phyloP scores from a whole-genome alignment of 2,113 vertebrate genomes.

The Aegotheles bennettii region DNA sequence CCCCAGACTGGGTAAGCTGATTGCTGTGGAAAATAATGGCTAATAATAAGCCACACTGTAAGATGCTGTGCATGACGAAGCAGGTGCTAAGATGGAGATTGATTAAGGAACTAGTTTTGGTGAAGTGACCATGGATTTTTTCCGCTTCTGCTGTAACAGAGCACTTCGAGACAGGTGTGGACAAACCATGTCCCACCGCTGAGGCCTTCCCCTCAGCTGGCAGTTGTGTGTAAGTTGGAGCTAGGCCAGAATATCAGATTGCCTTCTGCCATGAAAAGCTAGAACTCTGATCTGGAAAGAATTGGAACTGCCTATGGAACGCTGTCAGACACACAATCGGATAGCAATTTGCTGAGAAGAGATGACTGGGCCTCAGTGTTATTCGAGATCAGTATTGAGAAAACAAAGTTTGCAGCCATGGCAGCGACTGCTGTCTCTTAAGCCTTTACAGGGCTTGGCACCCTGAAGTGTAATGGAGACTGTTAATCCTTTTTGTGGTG shows the following conservation, averaged over 20 bases:
- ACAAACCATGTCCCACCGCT: not conserved
- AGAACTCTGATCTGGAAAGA: slow-evolving; percentile 78
- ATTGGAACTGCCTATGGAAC: slow-evolving; percentile 56
- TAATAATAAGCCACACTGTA: not conserved
- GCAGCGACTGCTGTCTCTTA: not conserved
- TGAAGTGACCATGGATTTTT: not conserved
- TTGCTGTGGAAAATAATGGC: not conserved
- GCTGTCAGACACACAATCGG: not conserved
- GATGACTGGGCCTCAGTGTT: not conserved
- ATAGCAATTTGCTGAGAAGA: not conserved
- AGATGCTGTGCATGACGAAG: not conserved
- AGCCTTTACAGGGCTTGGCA: not conserved
- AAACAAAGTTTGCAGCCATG: slow-evolving; percentile 59
- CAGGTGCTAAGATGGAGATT: not conserved
- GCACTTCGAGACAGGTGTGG: slow-evolving; percentile 45
- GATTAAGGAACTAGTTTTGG: not conserved
- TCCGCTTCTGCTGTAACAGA: slow-evolving; percentile 4
- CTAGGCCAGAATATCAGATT: slow-evolving; percentile 10
- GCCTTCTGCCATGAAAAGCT: slow-evolving; percentile 54
- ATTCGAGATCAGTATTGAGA: slow-evolving; percentile 11
- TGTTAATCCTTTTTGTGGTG: not conserved
- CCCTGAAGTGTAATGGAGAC: not conserved
- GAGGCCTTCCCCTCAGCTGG: not conserved
- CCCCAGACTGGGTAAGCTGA: not conserved
- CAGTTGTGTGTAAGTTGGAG: not conserved